Evolutionary conservation across 2,113 vertebrate genomes (phyloP).

Genomic region (Nothoprocta perdicaria): DNA sequence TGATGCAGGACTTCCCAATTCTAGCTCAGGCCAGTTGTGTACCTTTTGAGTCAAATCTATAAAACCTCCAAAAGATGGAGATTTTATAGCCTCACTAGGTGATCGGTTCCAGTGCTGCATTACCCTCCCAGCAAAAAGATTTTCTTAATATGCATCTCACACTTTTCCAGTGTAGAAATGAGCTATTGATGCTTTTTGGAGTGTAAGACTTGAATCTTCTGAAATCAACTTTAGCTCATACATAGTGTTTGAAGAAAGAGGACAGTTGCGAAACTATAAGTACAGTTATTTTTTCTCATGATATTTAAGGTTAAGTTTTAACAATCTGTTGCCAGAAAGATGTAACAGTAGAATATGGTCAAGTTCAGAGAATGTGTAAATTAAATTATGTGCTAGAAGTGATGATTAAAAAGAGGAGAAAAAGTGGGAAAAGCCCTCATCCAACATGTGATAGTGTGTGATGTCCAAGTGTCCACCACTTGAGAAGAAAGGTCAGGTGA

Average conservation of each 20-base stretch:
- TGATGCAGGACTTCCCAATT: not conserved
- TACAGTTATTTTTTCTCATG: not conserved
- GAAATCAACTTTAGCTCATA: not conserved
- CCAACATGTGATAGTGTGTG: not conserved
- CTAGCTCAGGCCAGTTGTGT: not conserved
- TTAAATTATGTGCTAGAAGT: not conserved
- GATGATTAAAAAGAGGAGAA: not conserved
- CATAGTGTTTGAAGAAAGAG: not conserved
- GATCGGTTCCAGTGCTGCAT: accelerated
- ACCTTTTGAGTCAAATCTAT: not conserved
- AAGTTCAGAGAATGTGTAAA: not conserved
- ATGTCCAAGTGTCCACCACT: not conserved
- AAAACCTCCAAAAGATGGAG: not conserved
- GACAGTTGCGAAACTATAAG: accelerated
- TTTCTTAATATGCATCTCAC: not conserved
- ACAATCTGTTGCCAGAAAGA: not conserved
- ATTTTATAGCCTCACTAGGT: not conserved
- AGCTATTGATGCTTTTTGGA: not conserved
- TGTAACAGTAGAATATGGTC: not conserved
- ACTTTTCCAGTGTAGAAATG: not conserved
- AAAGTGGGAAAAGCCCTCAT: not conserved
- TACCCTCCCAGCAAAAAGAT: accelerated
- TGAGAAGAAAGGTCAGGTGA: not conserved
- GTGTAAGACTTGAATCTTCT: not conserved
- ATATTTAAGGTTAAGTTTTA: constrained; percentile 5